Percentiles rank a stretch among this genome's conserved stretches.
These are phyloP conservation scores for Leptatherina wallacei DNA, from an alignment of 2,797 vertebrate genomes.

Conservation along the genomic window DNA sequence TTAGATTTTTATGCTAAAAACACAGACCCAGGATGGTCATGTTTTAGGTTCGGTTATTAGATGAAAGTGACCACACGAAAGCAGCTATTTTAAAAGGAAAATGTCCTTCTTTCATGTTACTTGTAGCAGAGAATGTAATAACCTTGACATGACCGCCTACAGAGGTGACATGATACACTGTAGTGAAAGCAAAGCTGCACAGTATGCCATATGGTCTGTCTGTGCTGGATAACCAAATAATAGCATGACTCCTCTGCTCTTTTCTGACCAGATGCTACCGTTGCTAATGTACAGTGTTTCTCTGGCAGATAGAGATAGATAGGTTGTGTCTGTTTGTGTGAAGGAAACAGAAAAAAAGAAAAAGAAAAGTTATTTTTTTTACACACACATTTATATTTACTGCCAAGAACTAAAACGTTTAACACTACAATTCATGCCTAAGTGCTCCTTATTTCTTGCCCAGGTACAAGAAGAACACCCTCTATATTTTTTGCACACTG, in stretches of 20 bases:
- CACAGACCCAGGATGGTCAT: neutral
- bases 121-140: neutral
- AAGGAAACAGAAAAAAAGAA: neutral
- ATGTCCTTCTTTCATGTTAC: neutral
- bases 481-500: neutral
- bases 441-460: neutral
- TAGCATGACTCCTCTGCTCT: neutral
- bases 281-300: neutral
- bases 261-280: neutral
- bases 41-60: neutral
- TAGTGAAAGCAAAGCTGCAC: constrained; percentile 43
- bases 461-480: neutral
- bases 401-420: neutral
- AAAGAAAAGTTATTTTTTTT: too few relatives aligned
- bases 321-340: neutral
- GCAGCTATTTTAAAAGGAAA: neutral
- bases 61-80: neutral
- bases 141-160: neutral
- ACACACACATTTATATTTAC: neutral
- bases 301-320: neutral
- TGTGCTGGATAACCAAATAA: neutral
- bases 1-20: neutral
- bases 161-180: constrained; percentile 32
- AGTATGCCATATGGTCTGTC: constrained; percentile 26
- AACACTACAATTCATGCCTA: neutral